Evolutionary conservation across 1,140 invertebrate genomes (phyloP).

Genomic region (Drosophila baimaii): DNA sequence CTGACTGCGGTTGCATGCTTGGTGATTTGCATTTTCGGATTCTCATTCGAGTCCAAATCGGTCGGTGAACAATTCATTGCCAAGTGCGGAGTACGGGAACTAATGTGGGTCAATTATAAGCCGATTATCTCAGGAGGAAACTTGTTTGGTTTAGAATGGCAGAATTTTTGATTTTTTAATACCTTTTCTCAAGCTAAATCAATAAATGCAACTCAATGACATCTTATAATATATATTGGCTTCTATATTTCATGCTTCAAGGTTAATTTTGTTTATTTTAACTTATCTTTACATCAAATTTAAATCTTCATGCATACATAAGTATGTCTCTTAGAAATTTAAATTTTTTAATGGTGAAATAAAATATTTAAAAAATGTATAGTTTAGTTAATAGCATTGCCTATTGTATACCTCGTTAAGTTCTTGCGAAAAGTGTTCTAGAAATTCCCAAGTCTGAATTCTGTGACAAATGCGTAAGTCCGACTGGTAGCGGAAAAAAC

Average conservation of each 20-base stretch:
- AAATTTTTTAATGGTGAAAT: neutral
- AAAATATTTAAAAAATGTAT: no score
- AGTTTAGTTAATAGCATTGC: neutral
- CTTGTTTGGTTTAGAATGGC: neutral
- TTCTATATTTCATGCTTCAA: neutral
- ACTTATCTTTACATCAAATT: neutral
- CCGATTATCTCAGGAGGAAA: neutral
- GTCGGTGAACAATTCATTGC: conserved; percentile 35
- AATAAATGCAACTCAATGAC: neutral
- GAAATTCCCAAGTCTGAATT: no score
- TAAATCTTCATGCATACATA: neutral
- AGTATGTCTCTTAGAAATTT: neutral
- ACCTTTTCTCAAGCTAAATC: no score
- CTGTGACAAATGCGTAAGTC: no score
- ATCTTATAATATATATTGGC: neutral
- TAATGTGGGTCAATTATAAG: conserved; percentile 31
- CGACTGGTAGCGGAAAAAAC: no score
- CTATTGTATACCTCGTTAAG: no score
- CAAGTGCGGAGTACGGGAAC: neutral
- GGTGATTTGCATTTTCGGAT: conserved; percentile 35
- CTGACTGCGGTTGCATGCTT: conserved; percentile 27
- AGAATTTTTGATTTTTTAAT: neutral
- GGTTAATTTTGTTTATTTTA: neutral
- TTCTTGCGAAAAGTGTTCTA: no score
- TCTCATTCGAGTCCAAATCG: conserved; percentile 25